Evolutionary conservation across 2,797 vertebrate genomes (phyloP).

Genomic region (Diplodus puntazzo): DNA sequence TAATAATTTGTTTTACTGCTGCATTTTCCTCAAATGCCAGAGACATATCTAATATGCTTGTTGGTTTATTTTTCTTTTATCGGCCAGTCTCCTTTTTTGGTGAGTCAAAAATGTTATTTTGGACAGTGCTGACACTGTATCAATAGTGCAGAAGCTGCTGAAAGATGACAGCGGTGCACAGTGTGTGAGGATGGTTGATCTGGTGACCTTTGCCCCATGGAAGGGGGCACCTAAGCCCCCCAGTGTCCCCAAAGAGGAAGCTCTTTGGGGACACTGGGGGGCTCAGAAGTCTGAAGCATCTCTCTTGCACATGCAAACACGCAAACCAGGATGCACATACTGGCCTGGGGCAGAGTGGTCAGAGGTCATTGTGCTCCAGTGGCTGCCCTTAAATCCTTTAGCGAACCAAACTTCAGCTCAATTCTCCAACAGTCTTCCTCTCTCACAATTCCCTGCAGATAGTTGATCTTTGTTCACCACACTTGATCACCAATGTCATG

Average conservation of each 20-base stretch:
- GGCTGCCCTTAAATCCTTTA: constrained; percentile 24
- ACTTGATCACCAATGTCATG: background rate
- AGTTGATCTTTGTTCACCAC: background rate
- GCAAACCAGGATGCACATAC: constrained; percentile 26
- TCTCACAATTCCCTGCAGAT: background rate
- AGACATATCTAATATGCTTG: too few species aligned
- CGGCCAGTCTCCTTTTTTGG: too few species aligned
- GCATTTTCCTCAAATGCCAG: too few species aligned
- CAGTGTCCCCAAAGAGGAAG: background rate
- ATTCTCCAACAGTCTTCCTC: background rate
- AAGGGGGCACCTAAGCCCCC: constrained; percentile 8
- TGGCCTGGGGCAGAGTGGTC: constrained; percentile 34
- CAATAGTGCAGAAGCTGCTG: background rate
- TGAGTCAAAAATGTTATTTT: too few species aligned
- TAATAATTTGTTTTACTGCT: too few species aligned
- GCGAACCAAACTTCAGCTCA: constrained; percentile 10
- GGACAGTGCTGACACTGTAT: background rate
- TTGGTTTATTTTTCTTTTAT: too few species aligned
- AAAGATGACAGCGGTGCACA: constrained; percentile 4
- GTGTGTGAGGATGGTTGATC: constrained; percentile 14
- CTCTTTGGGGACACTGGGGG: constrained; percentile 4
- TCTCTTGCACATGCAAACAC: constrained; percentile 12
- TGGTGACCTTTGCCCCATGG: constrained; percentile 35
- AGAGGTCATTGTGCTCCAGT: constrained; percentile 56
- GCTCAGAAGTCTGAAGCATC: constrained; percentile 32